Base-by-base conservation (phyloP, 2,888 invertebrate genomes). In the Scelioninae gen. 1 region DNA sequence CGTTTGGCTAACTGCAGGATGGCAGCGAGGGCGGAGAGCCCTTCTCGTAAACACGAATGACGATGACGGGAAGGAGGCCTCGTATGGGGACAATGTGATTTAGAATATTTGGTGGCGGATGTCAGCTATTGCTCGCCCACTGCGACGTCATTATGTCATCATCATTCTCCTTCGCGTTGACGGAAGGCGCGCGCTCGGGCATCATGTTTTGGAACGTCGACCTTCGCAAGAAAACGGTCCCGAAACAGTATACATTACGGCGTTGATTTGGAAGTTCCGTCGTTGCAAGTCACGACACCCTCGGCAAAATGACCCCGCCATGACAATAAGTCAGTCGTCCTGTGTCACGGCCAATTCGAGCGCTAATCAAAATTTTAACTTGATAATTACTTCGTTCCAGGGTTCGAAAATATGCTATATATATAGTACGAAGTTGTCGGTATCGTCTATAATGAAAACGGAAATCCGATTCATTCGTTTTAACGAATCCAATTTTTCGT, bases 111-210 rank as follows among this genome's bases (percentile, higher is more conserved):
- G 91, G 91, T 90, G 90, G 91, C 91, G 91, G 91, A 91, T 91
- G 92, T 92, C 91, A 91, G 91, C 90, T 91, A 92, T 92, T 92
- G 91, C 91, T 92, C 92, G 92, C 91, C 91, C 92, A 92, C 92
- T 89, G 91, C 90, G 91, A 91, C 88, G 91, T 92, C 91, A 92
- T 92, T 92, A 91, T 92, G 91, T 92, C 91, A 91, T 92, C 92
- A 92, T 92, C 90, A 92, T 91, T 92, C 92, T 92, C 90, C 90
- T 92, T 91, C 88, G 91, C 92, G 90, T 90, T 90, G 91, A 91
- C 91, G 90, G 89, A 90, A 91, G 90, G 89, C 90, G 91, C 90
- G 89, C 91, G 91, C 90, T 88, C 87, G 88, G 89, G 88, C 91
- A 91, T 91, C 91, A 88, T 86, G 86, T 87, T 78, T 83, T 83